Conservation (phyloP, 2,113 vertebrate genomes). For the Gasterosteus nipponicus region DNA sequence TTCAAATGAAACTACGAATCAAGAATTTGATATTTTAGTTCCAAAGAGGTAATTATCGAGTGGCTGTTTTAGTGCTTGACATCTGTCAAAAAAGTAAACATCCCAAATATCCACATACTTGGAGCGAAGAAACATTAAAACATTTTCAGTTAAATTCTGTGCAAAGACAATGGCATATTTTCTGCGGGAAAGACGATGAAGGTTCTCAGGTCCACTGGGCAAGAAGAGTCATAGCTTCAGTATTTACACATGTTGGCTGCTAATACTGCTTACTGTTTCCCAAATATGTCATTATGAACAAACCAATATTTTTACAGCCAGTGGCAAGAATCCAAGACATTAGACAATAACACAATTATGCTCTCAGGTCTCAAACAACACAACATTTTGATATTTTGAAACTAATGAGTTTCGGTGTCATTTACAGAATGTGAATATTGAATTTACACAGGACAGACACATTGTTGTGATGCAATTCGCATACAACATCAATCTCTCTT, state of each 20-base stretch:
- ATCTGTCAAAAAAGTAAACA: not conserved
- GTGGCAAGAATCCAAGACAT: constrained; percentile 15
- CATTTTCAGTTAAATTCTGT: not conserved
- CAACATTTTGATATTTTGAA: constrained; percentile 66
- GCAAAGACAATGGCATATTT: not conserved
- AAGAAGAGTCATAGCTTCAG: not conserved
- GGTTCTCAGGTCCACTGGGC: not conserved
- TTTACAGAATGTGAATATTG: constrained; percentile 57
- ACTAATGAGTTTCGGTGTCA: constrained; percentile 70
- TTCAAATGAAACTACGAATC: not conserved
- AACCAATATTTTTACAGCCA: not conserved
- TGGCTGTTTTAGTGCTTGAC: not conserved
- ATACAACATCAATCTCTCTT: constrained; percentile 54
- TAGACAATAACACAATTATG: constrained; percentile 20
- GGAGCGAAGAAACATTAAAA: not conserved
- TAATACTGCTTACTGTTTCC: not conserved
- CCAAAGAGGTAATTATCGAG: not conserved
- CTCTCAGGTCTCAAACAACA: constrained; percentile 26
- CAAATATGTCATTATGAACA: constrained; percentile 9
- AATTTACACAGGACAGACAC: constrained; percentile 53
- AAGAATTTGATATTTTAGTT: not conserved
- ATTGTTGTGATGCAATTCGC: constrained; percentile 53
- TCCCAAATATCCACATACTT: not conserved
- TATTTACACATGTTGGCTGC: not conserved
- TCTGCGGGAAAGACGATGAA: not conserved